These are phyloP conservation scores for Himalopsyche kuldschensis DNA, from an alignment of 2,888 invertebrate genomes.

Conservation along the genomic window DNA sequence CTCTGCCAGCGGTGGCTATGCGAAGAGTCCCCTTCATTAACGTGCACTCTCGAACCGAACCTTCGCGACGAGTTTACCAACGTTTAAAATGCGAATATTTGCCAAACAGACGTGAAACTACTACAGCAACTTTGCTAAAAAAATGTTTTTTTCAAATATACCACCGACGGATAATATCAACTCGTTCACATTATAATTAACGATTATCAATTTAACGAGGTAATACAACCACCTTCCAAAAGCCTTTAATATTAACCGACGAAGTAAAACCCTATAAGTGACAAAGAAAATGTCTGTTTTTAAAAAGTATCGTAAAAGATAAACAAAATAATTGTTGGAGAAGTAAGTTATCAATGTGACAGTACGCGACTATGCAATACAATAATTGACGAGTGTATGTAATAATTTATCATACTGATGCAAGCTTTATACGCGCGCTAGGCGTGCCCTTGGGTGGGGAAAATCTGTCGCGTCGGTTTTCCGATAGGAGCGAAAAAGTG, in stretches of 20 bases:
- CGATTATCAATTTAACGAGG: not conserved
- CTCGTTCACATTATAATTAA: not conserved
- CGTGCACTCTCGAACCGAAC: conserved; percentile 7
- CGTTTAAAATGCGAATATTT: not conserved
- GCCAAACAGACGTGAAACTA: not conserved
- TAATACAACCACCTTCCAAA: not conserved
- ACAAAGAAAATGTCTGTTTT: too few species aligned
- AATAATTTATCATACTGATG: conserved; percentile 2
- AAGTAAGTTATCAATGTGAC: not conserved
- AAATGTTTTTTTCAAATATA: not conserved
- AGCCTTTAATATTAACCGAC: not conserved
- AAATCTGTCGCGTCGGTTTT: conserved; percentile 15
- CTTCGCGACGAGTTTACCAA: not conserved
- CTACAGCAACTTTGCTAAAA: not conserved
- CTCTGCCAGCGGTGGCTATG: not conserved
- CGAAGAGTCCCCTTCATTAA: conserved; percentile 26
- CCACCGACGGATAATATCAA: not conserved
- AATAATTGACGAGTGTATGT: conserved; percentile 15
- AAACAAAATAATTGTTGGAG: not conserved
- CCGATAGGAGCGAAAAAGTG: not conserved
- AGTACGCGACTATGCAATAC: conserved; percentile 10
- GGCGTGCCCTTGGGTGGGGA: conserved; percentile 9
- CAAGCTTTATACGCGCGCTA: conserved; percentile 18
- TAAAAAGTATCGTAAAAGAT: not conserved
- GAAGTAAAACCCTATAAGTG: not conserved